A percentile compares a stretch with the other conserved stretches of the same genome.
phyloP scores from a whole-genome alignment of 2,888 invertebrate genomes.

The Drosophila fulvimacula region DNA sequence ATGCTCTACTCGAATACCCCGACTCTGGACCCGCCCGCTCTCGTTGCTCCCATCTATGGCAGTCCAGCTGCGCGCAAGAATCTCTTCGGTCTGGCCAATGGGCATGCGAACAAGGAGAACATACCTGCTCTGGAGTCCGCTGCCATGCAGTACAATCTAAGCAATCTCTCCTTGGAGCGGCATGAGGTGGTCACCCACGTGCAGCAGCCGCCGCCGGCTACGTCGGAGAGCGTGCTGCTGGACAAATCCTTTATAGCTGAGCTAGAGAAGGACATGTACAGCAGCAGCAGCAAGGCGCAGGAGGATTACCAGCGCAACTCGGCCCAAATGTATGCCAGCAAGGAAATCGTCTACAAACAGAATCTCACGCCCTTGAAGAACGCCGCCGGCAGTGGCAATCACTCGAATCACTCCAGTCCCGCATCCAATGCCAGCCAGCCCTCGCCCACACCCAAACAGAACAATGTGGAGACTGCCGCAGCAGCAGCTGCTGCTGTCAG shows the following conservation, averaged over 20 bases:
- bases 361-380: conserved; percentile 82
- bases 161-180: conserved; percentile 77
- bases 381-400: conserved; percentile 27
- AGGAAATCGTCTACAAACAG: conserved; percentile 81
- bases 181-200: conserved; percentile 23
- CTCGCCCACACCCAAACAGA: conserved; percentile 75
- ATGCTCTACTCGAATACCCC: conserved; percentile 75
- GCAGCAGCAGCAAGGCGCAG: conserved; percentile 76
- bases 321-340: conserved; percentile 81
- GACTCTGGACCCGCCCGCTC: conserved; percentile 7
- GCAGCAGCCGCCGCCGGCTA: conserved; percentile 1
- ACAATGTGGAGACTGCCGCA: conserved; percentile 75
- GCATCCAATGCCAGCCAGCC: conserved; percentile 51
- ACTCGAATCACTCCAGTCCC: conserved; percentile 69
- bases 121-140: conserved; percentile 73
- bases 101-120: conserved; percentile 79
- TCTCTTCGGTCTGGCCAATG: conserved; percentile 59
- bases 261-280: conserved; percentile 87
- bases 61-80: conserved; percentile 77
- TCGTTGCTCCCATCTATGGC: conserved; percentile 36
- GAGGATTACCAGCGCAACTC: conserved; percentile 84
- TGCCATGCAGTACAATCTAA: conserved; percentile 79
- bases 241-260: conserved; percentile 88
- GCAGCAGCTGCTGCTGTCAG: conserved; percentile 27
- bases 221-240: conserved; percentile 84